These are phyloP conservation scores for Balanococcus diminutus DNA, from an alignment of 2,888 invertebrate species.

Conservation along the genomic window DNA sequence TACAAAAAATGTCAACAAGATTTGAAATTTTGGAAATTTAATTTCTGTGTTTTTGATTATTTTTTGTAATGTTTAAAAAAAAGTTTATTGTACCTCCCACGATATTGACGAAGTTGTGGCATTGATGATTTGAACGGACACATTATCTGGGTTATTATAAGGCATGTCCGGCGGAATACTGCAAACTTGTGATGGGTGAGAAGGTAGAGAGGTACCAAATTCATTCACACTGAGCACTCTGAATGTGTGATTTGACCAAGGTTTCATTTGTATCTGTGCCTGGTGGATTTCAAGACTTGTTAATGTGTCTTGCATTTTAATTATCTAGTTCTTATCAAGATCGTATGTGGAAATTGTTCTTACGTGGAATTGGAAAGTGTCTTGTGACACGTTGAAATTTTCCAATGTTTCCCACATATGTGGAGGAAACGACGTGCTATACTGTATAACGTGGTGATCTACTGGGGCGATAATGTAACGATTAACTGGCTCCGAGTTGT, in stretches of 20 bases:
- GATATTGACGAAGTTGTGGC: slow-evolving; percentile 90
- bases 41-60: slow-evolving; percentile 62
- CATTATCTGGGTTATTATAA: slow-evolving; percentile 90
- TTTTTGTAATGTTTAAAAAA: background rate
- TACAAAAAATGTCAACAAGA: too few species aligned
- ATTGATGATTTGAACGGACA: slow-evolving; percentile 83
- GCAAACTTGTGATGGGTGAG: slow-evolving; percentile 77
- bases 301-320: too few species aligned
- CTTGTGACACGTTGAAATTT: slow-evolving; percentile 81
- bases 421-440: slow-evolving; percentile 91
- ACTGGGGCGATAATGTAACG: slow-evolving; percentile 90
- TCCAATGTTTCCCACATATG: slow-evolving; percentile 88
- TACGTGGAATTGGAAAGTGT: slow-evolving; percentile 67
- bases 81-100: slow-evolving; percentile 78
- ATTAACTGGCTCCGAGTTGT: too few species aligned
- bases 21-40: too few species aligned
- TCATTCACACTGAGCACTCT: slow-evolving; percentile 90
- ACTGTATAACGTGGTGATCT: slow-evolving; percentile 87
- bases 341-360: slow-evolving; percentile 58
- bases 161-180: slow-evolving; percentile 90
- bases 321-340: too few species aligned
- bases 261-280: slow-evolving; percentile 69
- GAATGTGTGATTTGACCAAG: slow-evolving; percentile 97
- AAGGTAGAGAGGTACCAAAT: slow-evolving; percentile 87
- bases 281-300: slow-evolving; percentile 46